Conservation (phyloP, 2,113 vertebrate species). For the Empidonax traillii region DNA sequence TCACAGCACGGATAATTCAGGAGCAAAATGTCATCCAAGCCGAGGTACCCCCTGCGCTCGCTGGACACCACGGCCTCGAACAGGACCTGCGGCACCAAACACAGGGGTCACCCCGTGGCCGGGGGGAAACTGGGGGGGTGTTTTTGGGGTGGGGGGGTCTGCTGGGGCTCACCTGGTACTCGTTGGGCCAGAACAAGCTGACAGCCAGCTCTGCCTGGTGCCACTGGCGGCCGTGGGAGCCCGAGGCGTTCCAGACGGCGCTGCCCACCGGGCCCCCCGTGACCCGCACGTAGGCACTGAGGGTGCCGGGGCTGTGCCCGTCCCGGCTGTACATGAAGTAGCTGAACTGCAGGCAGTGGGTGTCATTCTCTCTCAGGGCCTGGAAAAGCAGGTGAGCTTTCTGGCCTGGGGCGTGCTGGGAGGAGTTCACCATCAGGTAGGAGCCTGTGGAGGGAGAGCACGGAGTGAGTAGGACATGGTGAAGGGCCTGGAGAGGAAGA, state of each 20-base stretch:
- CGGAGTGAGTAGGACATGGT: neutral
- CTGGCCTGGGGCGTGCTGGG: conserved; percentile 88
- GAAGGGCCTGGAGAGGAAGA: neutral
- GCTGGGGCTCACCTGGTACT: conserved; percentile 88
- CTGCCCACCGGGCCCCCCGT: conserved; percentile 88
- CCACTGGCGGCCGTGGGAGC: conserved; percentile 90
- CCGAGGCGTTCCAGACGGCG: conserved; percentile 88
- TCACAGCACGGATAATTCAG: conserved; percentile 97
- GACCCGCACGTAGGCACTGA: conserved; percentile 88
- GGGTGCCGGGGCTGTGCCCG: conserved; percentile 88
- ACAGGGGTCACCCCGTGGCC: neutral
- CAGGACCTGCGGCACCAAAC: conserved; percentile 79
- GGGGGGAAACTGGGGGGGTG: too few species aligned
- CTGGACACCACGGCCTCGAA: conserved; percentile 91
- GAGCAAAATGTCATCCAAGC: conserved; percentile 93
- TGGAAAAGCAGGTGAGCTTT: conserved; percentile 89
- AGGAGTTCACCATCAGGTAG: conserved; percentile 96
- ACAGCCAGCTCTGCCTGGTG: conserved; percentile 94
- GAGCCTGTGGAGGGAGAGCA: conserved; percentile 76
- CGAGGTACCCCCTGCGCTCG: conserved; percentile 88
- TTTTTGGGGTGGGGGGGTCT: too few species aligned
- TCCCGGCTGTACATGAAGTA: conserved; percentile 95
- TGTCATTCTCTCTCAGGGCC: conserved; percentile 95
- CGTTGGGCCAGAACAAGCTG: conserved; percentile 97
- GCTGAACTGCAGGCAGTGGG: conserved; percentile 97